phyloP scores from a whole-genome alignment of 2,797 vertebrate genomes.

The Tragelaphus eurycerus region DNA sequence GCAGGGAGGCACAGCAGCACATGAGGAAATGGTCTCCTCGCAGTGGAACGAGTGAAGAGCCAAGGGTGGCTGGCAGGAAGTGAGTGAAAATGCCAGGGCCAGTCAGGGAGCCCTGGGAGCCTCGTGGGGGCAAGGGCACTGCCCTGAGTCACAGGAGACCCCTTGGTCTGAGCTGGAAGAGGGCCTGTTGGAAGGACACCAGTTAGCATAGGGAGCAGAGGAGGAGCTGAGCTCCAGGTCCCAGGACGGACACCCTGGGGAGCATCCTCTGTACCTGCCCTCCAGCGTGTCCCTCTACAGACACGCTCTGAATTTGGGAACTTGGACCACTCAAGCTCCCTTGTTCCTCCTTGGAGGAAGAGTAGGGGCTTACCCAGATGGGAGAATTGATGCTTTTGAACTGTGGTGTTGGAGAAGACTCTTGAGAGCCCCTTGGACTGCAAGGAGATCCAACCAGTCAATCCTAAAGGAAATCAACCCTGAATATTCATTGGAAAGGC shows the following conservation, averaged over 20 bases:
- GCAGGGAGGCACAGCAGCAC: not conserved
- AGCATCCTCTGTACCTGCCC: not conserved
- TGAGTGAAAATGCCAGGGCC: not conserved
- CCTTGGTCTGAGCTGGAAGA: no score
- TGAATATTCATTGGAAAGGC: not conserved
- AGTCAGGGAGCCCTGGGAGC: not conserved
- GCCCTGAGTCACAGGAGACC: not conserved
- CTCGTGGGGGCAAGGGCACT: not conserved
- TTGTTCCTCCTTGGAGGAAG: not conserved
- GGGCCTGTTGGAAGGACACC: not conserved
- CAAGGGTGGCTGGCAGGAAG: not conserved
- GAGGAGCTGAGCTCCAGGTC: not conserved
- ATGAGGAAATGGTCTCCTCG: accelerated
- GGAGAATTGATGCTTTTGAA: not conserved
- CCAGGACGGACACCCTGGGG: accelerated
- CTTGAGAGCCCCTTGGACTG: not conserved
- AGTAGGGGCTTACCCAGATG: not conserved
- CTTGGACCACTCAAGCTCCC: not conserved
- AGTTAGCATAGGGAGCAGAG: accelerated
- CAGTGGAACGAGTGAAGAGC: not conserved
- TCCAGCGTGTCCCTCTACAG: no score
- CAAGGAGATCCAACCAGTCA: not conserved
- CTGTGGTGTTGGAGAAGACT: not conserved
- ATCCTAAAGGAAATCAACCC: not conserved
- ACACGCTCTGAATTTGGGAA: not conserved